phyloP scores from a whole-genome alignment of 2,113 vertebrate genomes.

The Xiphophorus hellerii region DNA sequence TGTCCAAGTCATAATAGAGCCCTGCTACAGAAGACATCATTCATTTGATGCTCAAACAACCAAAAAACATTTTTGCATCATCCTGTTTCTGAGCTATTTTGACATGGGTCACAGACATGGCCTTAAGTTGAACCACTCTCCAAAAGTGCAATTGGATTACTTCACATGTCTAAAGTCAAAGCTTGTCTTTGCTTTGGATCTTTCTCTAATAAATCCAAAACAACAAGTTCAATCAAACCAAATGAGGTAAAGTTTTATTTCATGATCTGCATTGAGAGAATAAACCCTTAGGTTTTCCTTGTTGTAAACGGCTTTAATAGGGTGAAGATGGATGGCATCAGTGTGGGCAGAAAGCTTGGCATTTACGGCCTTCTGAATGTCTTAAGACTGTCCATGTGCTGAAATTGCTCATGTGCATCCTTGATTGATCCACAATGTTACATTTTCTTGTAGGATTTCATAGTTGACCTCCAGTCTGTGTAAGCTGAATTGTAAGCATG shows the following conservation, averaged over 20 bases:
- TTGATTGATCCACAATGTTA: constrained; percentile 66
- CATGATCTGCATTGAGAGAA: constrained; percentile 51
- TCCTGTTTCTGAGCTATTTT: constrained; percentile 58
- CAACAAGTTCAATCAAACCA: constrained; percentile 47
- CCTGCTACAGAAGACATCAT: constrained; percentile 37
- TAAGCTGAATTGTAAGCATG: constrained; percentile 47
- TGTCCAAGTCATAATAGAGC: too few species aligned
- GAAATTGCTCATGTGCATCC: constrained; percentile 37
- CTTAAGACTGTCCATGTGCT: constrained; percentile 13
- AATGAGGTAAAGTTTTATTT: constrained; percentile 52
- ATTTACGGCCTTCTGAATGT: constrained; percentile 43
- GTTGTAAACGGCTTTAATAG: constrained; percentile 64
- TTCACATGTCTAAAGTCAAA: constrained; percentile 63
- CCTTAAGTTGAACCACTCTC: constrained; percentile 41
- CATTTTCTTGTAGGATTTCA: constrained; percentile 55
- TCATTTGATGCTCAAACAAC: constrained; percentile 70
- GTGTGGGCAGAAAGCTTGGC: constrained; percentile 42
- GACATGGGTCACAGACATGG: constrained; percentile 57
- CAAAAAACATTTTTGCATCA: constrained; percentile 67
- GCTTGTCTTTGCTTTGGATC: constrained; percentile 40
- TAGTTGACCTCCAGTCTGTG: constrained; percentile 36
- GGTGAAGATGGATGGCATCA: constrained; percentile 47
- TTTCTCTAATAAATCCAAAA: constrained; percentile 34
- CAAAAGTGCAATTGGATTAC: constrained; percentile 55
- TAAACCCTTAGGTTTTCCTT: constrained; percentile 39